A percentile compares a stretch with the other conserved stretches of the same genome.
Evolutionary conservation across 2,888 invertebrate species (phyloP).

Genomic region (Hypomecis atomaria): DNA sequence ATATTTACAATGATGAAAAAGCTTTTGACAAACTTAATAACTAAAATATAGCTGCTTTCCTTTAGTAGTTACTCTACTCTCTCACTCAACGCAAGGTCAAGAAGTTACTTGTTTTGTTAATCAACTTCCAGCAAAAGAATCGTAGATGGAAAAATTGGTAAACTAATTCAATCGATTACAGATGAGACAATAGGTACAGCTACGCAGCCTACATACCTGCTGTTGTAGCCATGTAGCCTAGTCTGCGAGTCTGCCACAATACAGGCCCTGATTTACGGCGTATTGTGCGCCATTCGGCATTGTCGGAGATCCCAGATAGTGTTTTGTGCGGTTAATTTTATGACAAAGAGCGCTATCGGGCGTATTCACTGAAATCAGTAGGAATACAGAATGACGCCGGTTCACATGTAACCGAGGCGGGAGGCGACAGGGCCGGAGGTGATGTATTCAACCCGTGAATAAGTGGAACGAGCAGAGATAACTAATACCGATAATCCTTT

Average conservation of each 20-base stretch:
- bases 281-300: constrained; percentile 18
- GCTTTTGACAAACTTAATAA: no score
- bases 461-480: constrained; percentile 2
- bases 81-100: no score
- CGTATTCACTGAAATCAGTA: constrained; percentile 18
- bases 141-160: no score
- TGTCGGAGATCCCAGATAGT: constrained; percentile 24
- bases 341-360: constrained; percentile 20
- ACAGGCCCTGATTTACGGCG: constrained; percentile 27
- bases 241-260: constrained; percentile 6
- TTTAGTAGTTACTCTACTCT: no score
- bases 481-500: background rate
- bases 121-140: no score
- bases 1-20: no score
- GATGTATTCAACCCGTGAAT: background rate
- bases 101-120: no score
- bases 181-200: background rate
- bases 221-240: constrained; percentile 3
- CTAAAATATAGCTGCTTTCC: no score
- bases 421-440: background rate
- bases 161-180: background rate
- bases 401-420: background rate
- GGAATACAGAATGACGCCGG: constrained; percentile 3
- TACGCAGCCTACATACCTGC: background rate
- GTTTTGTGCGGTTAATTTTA: constrained; percentile 22